Evolutionary conservation across 1,140 invertebrate genomes (phyloP), one percentile per base, ranked within the genome.

Genomic region (Drosophila subobscura): DNA sequence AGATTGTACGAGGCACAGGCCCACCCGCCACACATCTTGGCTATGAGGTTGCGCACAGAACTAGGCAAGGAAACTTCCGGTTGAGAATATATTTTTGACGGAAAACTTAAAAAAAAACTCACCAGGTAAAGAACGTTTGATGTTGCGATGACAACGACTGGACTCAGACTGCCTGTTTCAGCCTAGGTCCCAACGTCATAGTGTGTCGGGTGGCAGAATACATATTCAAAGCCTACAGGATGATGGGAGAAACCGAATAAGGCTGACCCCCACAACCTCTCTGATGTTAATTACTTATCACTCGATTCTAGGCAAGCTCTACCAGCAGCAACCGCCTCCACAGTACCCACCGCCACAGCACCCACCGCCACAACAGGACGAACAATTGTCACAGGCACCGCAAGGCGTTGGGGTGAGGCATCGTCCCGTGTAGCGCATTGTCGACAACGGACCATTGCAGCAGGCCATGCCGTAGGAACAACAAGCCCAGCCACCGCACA

Each of bases 401-500:
- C 78, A 88, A 7, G 83, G 71, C 1, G 83, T 88, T 4, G 78
- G 83, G 1, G 60, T 12, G 6, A 88, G 72, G 49, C 72, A 83
- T 33, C 83, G 83, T 1, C 83, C 83, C 0, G 83, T 79, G 29
- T 47, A 86, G 20, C 83, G 74, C 27, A 88, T 44, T 0, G 71
- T 80, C 4, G 83, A 88, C n/a, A 68, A 33, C 1, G 46, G 83
- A n/a, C 72, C 78, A 61, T 88, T 77, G 79, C 42, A 67, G 44
- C 78, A 83, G 14, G 83, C 83, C n/a, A 88, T 47, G 3, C 22
- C 14, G 29, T 88, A 88, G 12, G 83, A 83, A 10, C 46, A 42
- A 60, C 83, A 88, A 7, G 83, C 83, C 83, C 83, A 88, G 5
- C 83, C 83, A 40, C 83, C 83, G 25, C 83, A 88, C 83, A 88